Conservation (phyloP, 1,140 invertebrate species). For the Oedothorax gibbosus region DNA sequence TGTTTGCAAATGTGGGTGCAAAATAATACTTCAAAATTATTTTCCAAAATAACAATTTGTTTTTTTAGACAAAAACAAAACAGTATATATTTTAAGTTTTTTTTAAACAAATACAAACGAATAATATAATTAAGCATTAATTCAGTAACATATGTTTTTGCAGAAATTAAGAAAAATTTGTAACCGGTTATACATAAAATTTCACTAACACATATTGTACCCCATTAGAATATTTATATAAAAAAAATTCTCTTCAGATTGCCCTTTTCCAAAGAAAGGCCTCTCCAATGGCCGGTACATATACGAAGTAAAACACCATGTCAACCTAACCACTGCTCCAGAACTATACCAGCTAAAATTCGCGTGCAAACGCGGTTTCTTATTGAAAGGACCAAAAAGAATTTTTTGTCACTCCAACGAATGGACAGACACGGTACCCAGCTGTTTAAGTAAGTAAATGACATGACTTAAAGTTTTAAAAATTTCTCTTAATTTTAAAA, state of each 20-base stretch:
- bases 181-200: too few species aligned
- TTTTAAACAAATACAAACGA: too few species aligned
- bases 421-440: slow-evolving; percentile 17
- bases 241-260: not conserved
- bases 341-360: slow-evolving; percentile 15
- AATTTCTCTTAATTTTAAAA: not conserved
- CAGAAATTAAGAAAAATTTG: too few species aligned
- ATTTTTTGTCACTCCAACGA: not conserved
- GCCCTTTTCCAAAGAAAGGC: slow-evolving; percentile 11
- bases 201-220: too few species aligned
- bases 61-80: too few species aligned
- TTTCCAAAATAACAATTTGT: too few species aligned
- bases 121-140: too few species aligned
- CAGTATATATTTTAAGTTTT: too few species aligned
- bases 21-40: too few species aligned
- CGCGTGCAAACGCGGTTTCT: not conserved
- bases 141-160: too few species aligned
- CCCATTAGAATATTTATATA: too few species aligned
- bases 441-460: slow-evolving; percentile 12
- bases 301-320: not conserved
- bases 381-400: not conserved
- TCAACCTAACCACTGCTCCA: slow-evolving; percentile 17
- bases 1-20: too few species aligned
- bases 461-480: not conserved
- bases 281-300: not conserved